Percentiles rank a stretch among this genome's conserved stretches.
phyloP scores from a whole-genome alignment of 2,888 invertebrate species.

The Amiota minor region DNA sequence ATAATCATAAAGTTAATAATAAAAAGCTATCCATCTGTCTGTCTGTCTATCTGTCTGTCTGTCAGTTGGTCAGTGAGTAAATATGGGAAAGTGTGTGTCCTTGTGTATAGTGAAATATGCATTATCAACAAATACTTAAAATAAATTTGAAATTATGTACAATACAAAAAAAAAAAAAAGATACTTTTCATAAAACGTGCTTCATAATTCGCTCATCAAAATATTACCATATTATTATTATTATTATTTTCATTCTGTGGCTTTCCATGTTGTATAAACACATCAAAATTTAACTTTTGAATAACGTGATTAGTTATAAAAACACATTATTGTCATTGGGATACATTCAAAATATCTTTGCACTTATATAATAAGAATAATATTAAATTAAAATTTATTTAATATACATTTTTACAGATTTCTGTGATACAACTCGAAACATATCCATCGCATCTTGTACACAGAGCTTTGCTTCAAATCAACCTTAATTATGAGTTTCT shows the following conservation, averaged over 20 bases:
- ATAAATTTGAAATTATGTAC: not conserved
- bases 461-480: conserved; percentile 68
- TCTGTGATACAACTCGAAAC: conserved; percentile 65
- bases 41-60: conserved; percentile 47
- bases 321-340: conserved; percentile 30
- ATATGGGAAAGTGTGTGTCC: not conserved
- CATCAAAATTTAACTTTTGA: conserved; percentile 52
- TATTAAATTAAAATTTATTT: not conserved
- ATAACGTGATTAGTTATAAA: conserved; percentile 66
- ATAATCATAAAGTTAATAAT: conserved; percentile 66
- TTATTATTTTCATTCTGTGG: no score
- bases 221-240: conserved; percentile 45
- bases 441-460: conserved; percentile 71
- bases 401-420: conserved; percentile 59
- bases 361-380: not conserved
- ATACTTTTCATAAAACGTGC: conserved; percentile 51
- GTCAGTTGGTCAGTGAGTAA: not conserved
- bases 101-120: conserved; percentile 61
- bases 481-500: conserved; percentile 60
- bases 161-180: not conserved
- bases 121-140: conserved; percentile 30
- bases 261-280: conserved; percentile 39
- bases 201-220: conserved; percentile 67
- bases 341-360: not conserved
- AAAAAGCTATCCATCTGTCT: conserved; percentile 61